A percentile compares a stretch with the other conserved stretches of the same genome.
Evolutionary conservation across 2,797 vertebrate species (phyloP).

Genomic region (Onychomys arenicola): DNA sequence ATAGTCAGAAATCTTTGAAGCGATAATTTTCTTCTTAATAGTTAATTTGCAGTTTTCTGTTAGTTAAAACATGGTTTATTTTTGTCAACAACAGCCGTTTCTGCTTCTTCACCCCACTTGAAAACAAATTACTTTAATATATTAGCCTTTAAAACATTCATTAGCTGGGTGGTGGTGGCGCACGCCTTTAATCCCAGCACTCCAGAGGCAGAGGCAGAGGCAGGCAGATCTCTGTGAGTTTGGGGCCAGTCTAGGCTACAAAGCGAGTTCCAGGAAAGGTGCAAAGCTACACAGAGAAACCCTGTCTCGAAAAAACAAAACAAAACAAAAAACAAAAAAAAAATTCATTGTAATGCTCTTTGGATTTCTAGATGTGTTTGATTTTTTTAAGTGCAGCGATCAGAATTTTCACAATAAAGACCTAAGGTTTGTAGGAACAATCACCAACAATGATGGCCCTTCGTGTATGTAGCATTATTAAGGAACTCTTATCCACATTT

Average conservation of each 20-base stretch:
- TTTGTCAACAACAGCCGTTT: constrained; percentile 46
- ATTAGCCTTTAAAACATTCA: background rate
- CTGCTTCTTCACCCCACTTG: constrained; percentile 33
- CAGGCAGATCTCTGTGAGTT: no score
- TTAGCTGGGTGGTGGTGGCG: no score
- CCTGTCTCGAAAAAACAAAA: no score
- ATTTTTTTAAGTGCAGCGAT: constrained; percentile 35
- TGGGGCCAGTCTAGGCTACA: no score
- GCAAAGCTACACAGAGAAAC: no score
- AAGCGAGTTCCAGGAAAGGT: no score
- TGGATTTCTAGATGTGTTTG: constrained; percentile 45
- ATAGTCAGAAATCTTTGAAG: constrained; percentile 33
- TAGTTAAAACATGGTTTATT: constrained; percentile 8
- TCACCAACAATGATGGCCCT: background rate
- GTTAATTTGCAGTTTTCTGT: constrained; percentile 9
- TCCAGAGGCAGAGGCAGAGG: no score
- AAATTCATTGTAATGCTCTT: background rate
- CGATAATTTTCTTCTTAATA: constrained; percentile 12
- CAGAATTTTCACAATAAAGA: constrained; percentile 32
- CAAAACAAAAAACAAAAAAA: no score
- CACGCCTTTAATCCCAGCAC: no score
- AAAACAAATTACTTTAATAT: constrained; percentile 32
- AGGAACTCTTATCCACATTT: background rate
- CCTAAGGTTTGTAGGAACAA: constrained; percentile 4
- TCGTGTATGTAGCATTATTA: background rate